Evolutionary conservation across 2,113 vertebrate species (phyloP), one percentile per base, ranked within the genome.

Genomic region (Myrmecophaga tridactyla): DNA sequence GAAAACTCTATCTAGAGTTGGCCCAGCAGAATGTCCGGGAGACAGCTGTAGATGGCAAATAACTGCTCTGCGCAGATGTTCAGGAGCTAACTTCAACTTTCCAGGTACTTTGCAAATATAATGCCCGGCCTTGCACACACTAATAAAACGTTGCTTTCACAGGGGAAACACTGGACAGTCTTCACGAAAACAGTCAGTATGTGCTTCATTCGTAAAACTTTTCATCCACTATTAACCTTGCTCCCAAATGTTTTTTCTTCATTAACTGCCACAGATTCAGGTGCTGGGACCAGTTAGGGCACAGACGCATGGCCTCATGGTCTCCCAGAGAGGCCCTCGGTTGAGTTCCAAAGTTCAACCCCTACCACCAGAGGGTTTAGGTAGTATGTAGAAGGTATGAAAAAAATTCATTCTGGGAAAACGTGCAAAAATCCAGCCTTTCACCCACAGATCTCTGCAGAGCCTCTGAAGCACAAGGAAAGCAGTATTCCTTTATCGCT

Each of bases 1-100:
- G 95, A 81, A 92, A 97, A 96, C 48, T 17, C 72, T 65, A 51
- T 77, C 92, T 93, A 92, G 76, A 94, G 88, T 86, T 81, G 69
- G 60, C 39, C 43, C 7, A 23, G 56, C 58, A 90, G 95, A 94
- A 96, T 93, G 75, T 81, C 84, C 67, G 92, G 51, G 88, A 96
- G 85, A 80, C 85, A 73, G 94, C 84, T 46, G 88, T 34, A 25
- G 58, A 36, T 17, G 58, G 14, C 7, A 17, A 27, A 18, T 62
- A 31, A n/a, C 18, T 20, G 51, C 20, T 36, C 4, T 48, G 43
- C 34, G n/a, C 14, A 5, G 80, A 48, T 39, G 48, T 78, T 65
- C 6, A 53, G 31, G 21, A n/a, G 17, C 75, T 20, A 41, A 77
- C 78, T n/a, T 65, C 53, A 67, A 72, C 72, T 65, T 73, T 36